These are phyloP conservation scores for Ostrea denselamellosa DNA, from an alignment of 1,140 invertebrate species.

Conservation along the genomic window DNA sequence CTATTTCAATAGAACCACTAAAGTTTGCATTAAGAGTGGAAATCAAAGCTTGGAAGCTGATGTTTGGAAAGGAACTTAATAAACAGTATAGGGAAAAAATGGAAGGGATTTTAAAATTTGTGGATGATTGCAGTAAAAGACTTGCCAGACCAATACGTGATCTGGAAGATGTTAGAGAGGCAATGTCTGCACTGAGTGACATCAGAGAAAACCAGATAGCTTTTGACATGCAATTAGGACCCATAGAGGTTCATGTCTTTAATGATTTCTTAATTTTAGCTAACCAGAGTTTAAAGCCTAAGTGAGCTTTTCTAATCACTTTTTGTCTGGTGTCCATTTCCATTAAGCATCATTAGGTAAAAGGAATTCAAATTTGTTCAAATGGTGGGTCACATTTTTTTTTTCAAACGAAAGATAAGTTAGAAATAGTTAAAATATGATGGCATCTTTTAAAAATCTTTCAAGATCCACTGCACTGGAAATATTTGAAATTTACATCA, in stretches of 20 bases:
- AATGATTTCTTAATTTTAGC: neutral
- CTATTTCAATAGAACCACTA: conserved; percentile 84
- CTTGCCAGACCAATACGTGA: conserved; percentile 91
- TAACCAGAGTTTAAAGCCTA: neutral
- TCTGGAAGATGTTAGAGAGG: conserved; percentile 92
- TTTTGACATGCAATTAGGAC: conserved; percentile 94
- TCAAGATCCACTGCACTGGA: too few relatives aligned
- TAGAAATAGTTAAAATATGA: neutral
- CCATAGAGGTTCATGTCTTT: conserved; percentile 85
- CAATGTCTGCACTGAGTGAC: conserved; percentile 94
- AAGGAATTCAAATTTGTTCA: neutral
- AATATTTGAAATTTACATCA: too few relatives aligned
- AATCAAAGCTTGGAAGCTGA: conserved; percentile 88
- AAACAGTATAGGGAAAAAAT: conserved; percentile 94
- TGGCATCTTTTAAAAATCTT: neutral
- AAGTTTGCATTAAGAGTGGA: conserved; percentile 91
- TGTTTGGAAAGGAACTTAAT: conserved; percentile 94
- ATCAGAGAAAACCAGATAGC: conserved; percentile 96
- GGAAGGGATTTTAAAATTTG: conserved; percentile 81
- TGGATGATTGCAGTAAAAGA: conserved; percentile 84
- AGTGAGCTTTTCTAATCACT: too few relatives aligned
- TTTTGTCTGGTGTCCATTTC: too few relatives aligned
- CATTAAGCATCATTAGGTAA: too few relatives aligned
- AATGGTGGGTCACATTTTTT: neutral
- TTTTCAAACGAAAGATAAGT: neutral